Evolutionary conservation across 2,113 vertebrate species (phyloP).

Genomic region (Donacobius atricapilla): DNA sequence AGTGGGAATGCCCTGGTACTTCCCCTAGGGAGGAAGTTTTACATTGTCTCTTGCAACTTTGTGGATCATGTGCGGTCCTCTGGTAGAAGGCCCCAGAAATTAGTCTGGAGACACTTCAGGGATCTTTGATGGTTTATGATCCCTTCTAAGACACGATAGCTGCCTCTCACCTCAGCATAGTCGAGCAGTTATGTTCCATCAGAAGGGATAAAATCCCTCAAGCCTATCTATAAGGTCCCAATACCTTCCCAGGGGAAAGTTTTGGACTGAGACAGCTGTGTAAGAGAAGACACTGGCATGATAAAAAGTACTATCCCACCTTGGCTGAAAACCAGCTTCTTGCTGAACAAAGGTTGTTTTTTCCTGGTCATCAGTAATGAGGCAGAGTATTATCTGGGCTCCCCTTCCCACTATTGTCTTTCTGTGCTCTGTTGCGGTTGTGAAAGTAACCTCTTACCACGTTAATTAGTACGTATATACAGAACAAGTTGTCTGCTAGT

Average conservation of each 20-base stretch:
- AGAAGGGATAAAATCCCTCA: background rate
- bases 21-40: background rate
- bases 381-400: background rate
- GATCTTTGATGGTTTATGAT: background rate
- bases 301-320: background rate
- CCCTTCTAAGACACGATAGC: background rate
- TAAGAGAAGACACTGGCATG: background rate
- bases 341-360: background rate
- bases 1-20: background rate
- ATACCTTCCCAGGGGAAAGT: too few relatives aligned
- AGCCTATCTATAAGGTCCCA: too few relatives aligned
- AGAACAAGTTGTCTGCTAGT: too few relatives aligned
- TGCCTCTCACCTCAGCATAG: background rate
- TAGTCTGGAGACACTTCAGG: background rate
- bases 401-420: fast-evolving
- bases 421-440: background rate
- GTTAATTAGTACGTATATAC: background rate
- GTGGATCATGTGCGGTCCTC: background rate
- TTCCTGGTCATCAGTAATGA: background rate
- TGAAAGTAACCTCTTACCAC: background rate
- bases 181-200: background rate
- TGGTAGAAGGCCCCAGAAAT: background rate
- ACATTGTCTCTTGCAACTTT: background rate
- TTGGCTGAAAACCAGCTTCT: background rate
- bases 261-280: background rate